Evolutionary conservation across 2,888 invertebrate genomes (phyloP), one percentile per base, ranked within the genome.

Genomic region (Lochmaea capreae): DNA sequence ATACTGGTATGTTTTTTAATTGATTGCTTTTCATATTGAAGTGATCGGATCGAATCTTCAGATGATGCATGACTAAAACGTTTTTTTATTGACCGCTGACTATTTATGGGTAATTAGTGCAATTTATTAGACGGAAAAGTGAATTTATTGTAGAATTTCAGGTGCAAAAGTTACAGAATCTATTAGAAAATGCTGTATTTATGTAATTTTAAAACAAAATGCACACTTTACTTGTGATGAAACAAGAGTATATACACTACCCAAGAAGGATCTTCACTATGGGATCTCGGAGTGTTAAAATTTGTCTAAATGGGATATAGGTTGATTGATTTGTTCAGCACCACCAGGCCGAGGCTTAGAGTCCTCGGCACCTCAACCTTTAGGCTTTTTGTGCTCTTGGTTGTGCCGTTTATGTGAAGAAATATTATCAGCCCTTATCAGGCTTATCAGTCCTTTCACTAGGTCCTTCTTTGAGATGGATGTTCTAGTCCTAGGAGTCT

Each of bases 11-110:
- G 68, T 70, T 54, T 54, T 70, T 43, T 70, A 70, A 70, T 70
- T 63, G 70, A 70, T 70, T 63, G 63, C 70, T 63, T 70, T 54
- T 70, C 54, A 65, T 16, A 70, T 70, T 42, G 33, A 43, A 54
- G 33, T 54, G 54, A 70, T 70, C 43, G 42, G 16, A 54, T 63
- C 63, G 54, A 52, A 52, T 69, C 52, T 33, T 26, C 62, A 62
- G 18, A 54, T 62, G 69, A 69, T 22, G 69, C 69, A 63, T 69
- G 69, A 69, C 62, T 57, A 58, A 43, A 43, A 67, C 12, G 46
- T 59, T 16, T 54, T 54, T n/a, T 49, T n/a, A 49, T n/a, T 18
- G 9, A 54, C 11, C 54, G 16, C 18, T 16, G 18, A 18, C 10
- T 54, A 16, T 18, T 16, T 18, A 54, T 16, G 54, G 54, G 10